Conservation (phyloP, 2,888 invertebrate species). For the Lithophane ornitopus region DNA sequence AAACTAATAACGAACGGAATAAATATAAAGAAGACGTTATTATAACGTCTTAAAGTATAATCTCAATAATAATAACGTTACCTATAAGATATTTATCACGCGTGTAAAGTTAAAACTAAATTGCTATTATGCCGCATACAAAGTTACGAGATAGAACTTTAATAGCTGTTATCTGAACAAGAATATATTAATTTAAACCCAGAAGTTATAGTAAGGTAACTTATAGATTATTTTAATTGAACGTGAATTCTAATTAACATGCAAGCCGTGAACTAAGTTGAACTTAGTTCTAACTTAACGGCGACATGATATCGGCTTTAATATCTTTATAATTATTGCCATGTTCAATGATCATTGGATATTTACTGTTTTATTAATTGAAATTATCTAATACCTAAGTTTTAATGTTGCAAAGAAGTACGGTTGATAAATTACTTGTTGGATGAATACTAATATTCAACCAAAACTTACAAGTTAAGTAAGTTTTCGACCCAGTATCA, state of each 20-base stretch:
- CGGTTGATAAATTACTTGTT: background rate
- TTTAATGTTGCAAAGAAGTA: slow-evolving; percentile 4
- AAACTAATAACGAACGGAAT: slow-evolving; percentile 31
- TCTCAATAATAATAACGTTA: slow-evolving; percentile 39
- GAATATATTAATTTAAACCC: slow-evolving; percentile 63
- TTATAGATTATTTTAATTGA: slow-evolving; percentile 70
- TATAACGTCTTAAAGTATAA: slow-evolving; percentile 35
- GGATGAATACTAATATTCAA: background rate
- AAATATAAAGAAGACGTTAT: slow-evolving; percentile 27
- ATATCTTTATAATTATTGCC: slow-evolving; percentile 66
- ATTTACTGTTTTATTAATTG: slow-evolving; percentile 56
- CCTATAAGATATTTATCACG: slow-evolving; percentile 47
- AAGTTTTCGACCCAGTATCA: background rate
- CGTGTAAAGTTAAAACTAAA: slow-evolving; percentile 44
- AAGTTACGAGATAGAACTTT: slow-evolving; percentile 56
- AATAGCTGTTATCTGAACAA: slow-evolving; percentile 56
- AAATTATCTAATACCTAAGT: slow-evolving; percentile 29
- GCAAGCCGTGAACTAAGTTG: slow-evolving; percentile 64
- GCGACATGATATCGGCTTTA: slow-evolving; percentile 62
- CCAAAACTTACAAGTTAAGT: too few relatives aligned
- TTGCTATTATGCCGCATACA: slow-evolving; percentile 50
- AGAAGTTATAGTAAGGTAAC: slow-evolving; percentile 62
- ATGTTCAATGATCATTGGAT: slow-evolving; percentile 55
- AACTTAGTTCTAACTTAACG: slow-evolving; percentile 59
- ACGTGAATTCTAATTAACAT: slow-evolving; percentile 71